Conservation (phyloP, 1,140 invertebrate species). For the Drosophila persimilis region DNA sequence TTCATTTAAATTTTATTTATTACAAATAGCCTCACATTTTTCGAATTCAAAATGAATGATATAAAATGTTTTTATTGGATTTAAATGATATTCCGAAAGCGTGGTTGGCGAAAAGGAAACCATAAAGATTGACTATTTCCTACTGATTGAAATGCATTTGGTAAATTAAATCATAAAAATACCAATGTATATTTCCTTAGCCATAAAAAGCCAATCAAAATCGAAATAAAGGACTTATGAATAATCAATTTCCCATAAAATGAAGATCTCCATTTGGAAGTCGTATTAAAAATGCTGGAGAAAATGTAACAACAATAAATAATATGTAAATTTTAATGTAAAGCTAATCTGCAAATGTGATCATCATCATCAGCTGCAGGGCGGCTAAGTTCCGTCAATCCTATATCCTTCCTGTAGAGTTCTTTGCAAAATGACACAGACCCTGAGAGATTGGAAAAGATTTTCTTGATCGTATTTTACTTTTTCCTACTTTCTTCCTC, state of each 20-base stretch:
- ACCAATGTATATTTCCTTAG: conserved; percentile 19
- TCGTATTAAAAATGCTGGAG: too few relatives aligned
- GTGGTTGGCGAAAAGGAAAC: neutral
- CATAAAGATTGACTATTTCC: conserved; percentile 22
- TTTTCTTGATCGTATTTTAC: neutral
- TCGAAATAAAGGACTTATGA: conserved; percentile 4
- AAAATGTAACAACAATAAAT: neutral
- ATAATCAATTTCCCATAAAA: conserved; percentile 34
- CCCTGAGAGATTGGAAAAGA: conserved; percentile 23
- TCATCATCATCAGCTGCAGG: conserved; percentile 1
- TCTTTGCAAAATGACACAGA: neutral
- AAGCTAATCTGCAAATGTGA: neutral
- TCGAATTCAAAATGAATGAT: neutral
- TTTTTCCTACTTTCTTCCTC: neutral
- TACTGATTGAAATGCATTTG: conserved; percentile 36
- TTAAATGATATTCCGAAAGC: conserved; percentile 20
- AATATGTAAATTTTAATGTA: neutral
- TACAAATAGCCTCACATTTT: too few relatives aligned
- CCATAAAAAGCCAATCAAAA: conserved; percentile 24
- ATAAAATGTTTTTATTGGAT: conserved; percentile 7
- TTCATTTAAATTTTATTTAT: too few relatives aligned
- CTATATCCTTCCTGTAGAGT: neutral
- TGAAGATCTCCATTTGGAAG: too few relatives aligned
- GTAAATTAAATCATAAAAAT: conserved; percentile 49
- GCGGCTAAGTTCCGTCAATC: neutral